Percentiles rank a stretch among this genome's conserved stretches.
phyloP scores from a whole-genome alignment of 2,888 invertebrate species.

The Luperina testacea region DNA sequence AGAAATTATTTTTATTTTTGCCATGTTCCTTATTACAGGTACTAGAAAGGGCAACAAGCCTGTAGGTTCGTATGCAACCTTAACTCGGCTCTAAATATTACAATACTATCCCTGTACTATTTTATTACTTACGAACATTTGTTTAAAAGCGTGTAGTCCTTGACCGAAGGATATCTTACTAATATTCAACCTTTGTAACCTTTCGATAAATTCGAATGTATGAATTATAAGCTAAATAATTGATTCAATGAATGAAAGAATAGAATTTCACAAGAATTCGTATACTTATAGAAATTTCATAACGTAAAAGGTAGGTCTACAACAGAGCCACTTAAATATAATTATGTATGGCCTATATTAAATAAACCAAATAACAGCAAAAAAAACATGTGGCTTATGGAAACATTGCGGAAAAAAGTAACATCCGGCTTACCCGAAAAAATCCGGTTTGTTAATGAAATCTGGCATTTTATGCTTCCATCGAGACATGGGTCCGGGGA shows the following conservation, averaged over 20 bases:
- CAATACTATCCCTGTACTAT: neutral
- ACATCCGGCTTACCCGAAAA: slow-evolving; percentile 12
- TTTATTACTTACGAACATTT: neutral
- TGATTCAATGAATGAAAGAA: neutral
- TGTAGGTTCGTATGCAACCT: neutral
- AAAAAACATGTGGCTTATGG: neutral
- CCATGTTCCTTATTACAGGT: neutral
- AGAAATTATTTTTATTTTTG: too few species aligned
- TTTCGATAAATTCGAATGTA: neutral
- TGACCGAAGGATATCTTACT: neutral
- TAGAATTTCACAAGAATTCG: neutral
- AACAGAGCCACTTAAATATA: neutral
- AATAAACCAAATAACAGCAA: neutral
- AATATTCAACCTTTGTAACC: neutral
- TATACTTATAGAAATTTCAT: neutral
- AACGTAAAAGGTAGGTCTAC: neutral
- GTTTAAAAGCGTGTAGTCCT: neutral
- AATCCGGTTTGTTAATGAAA: slow-evolving; percentile 13
- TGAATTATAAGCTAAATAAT: neutral
- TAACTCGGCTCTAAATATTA: neutral
- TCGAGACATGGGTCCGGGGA: neutral
- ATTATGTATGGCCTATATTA: neutral
- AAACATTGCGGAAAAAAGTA: slow-evolving; percentile 4
- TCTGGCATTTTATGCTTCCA: slow-evolving; percentile 16
- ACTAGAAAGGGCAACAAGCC: neutral